phyloP scores from a whole-genome alignment of 2,113 vertebrate genomes.

The Neolamprologus variostigma region DNA sequence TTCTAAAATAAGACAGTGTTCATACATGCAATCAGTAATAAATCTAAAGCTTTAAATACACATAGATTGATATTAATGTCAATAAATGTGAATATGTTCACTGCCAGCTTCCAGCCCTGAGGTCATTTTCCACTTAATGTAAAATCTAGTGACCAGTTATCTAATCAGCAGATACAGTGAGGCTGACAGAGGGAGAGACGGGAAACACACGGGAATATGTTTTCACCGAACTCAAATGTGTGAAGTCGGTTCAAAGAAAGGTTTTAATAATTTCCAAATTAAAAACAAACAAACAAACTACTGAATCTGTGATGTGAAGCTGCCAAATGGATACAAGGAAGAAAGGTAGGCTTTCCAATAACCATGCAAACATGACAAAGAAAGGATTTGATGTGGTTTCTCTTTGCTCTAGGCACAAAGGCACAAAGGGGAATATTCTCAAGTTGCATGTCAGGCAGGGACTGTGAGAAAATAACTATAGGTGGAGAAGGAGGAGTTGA shows the following conservation, averaged over 20 bases:
- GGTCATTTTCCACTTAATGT: slow-evolving; percentile 61
- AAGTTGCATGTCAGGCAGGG: background rate
- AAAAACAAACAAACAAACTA: background rate
- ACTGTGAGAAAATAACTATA: background rate
- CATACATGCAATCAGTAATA: background rate
- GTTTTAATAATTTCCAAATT: background rate
- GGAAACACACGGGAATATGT: background rate
- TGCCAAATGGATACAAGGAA: slow-evolving; percentile 50
- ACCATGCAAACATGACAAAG: background rate
- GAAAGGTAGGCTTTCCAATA: slow-evolving; percentile 43
- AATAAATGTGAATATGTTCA: slow-evolving; percentile 5
- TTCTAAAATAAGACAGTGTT: background rate
- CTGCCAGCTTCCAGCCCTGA: slow-evolving; percentile 4
- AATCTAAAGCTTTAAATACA: background rate
- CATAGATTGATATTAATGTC: background rate
- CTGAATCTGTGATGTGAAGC: background rate
- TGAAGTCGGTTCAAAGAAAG: background rate
- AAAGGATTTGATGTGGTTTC: background rate
- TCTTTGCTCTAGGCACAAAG: background rate
- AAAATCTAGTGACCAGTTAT: slow-evolving; percentile 7
- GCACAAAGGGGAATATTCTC: background rate
- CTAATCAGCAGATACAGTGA: slow-evolving; percentile 10
- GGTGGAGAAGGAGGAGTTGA: background rate
- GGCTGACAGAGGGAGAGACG: background rate
- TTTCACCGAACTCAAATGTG: background rate